A percentile compares a stretch with the other conserved stretches of the same genome.
Conservation (phyloP, 2,797 vertebrate species). For the Threskiornis aethiopicus region DNA sequence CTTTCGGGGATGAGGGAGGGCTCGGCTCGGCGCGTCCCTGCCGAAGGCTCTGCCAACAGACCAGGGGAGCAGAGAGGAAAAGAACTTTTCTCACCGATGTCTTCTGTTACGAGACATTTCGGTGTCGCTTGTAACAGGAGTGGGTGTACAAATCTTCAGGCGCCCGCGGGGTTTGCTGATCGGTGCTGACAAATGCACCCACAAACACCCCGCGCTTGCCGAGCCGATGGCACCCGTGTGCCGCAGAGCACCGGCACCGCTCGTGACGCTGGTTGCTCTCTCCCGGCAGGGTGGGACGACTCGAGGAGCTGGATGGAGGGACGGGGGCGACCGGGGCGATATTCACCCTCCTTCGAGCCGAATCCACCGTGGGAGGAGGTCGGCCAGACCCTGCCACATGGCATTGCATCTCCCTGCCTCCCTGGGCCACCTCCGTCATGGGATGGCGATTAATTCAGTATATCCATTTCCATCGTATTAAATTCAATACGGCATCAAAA, state of each 20-base stretch:
- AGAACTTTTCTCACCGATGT: background rate
- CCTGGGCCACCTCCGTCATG: fast-evolving
- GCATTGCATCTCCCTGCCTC: background rate
- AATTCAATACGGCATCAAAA: background rate
- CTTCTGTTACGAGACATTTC: background rate
- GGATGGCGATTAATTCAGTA: background rate
- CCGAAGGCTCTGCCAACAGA: background rate
- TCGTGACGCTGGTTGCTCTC: background rate
- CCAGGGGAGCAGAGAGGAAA: background rate
- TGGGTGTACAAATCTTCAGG: background rate
- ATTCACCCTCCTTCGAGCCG: background rate
- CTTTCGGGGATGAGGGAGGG: background rate
- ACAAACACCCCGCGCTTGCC: fast-evolving
- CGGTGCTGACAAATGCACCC: background rate
- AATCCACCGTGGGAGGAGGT: background rate
- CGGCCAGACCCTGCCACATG: fast-evolving
- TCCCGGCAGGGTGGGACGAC: background rate
- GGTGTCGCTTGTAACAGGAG: no score
- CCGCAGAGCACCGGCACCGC: background rate
- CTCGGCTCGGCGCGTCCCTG: background rate
- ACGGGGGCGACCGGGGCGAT: fast-evolving
- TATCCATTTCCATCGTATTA: fast-evolving
- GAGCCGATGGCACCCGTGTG: background rate
- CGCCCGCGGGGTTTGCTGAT: background rate
- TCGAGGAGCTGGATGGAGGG: background rate